Base-by-base conservation (phyloP, 2,113 vertebrate species). In the Ramphastos sulfuratus region DNA sequence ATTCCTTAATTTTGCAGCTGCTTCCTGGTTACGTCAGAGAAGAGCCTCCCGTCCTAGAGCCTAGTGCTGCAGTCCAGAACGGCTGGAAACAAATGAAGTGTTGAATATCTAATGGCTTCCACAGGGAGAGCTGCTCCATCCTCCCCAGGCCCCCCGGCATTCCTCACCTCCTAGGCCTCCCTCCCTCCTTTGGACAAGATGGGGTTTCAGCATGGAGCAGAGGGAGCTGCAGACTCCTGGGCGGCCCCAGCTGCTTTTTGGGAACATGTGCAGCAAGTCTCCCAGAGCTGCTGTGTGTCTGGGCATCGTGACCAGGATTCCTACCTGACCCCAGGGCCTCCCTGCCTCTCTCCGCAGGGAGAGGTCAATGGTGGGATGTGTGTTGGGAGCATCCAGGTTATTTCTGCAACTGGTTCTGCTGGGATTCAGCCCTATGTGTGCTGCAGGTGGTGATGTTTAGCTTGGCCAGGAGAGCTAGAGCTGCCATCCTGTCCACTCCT, bases 1-100 rank as follows among this genome's bases (percentile, higher is more conserved):
- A 98, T 98, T 98, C 98, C 98, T 98, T 98, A 97, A 97, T 98
- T 98, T 97, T 97, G 98, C 98, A 98, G 98, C 98, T 98, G 98
- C 98, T 98, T 98, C 98, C 98, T 98, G 98, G 96, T 97, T 98
- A 98, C 97, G 97, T 98, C 98, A 98, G 98, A 98, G 97, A 97
- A 97, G 96, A 98, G 96, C 96, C 97, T 97, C 96, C 96, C 93
- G 92, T 97, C 95, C 97, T 94, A 93, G 96, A 97, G 96, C 97
- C 93, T 94, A 77, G 96, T 31, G n/a, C 94, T 95, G 93, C 65
- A 86, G 94, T 97, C 95, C 96, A 96, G 89, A 81, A 97, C 82
- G 96, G 97, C 96, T 97, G 96, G 96, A 97, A 98, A 97, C 97
- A 98, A 98, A 98, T 98, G 97, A 98, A 98, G 98, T 98, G 98